Base-by-base conservation (phyloP, 1,140 invertebrate species). In the Aplysia californica region DNA sequence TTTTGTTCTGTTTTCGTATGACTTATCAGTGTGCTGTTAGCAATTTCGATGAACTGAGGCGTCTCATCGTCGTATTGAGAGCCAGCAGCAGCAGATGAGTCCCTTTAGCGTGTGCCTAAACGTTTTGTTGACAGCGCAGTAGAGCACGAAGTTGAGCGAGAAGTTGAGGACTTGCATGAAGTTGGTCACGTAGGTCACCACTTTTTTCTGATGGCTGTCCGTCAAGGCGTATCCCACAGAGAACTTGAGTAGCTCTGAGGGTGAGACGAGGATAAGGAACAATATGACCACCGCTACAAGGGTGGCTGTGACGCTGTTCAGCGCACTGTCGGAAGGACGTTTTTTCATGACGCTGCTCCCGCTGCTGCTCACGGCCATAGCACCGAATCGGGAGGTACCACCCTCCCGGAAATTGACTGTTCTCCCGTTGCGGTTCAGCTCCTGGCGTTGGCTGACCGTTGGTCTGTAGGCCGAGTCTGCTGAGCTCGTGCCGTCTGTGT, bases 141-240 rank as follows among this genome's bases (percentile, higher is more conserved):
- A 88, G 0, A 89, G 76, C 3, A 88, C 82, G 76, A 89, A 89
- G 75, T 89, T 89, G 0, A 86, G 79, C 1, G 86, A 87, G 69
- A 88, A 89, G 61, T 89, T 88, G n/a, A 88, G 73, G 0, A 87
- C 84, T 71, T 88, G 87, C 86, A 88, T 86, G 79, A 88, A 80
- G 70, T 89, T 89, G 31, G 87, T 88, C 6, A 88, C 83, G 61
- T 81, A 71, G 35, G 65, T 74, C 26, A 87, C 85, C 20, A 86
- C 85, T 33, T 83, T 67, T 67, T 75, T 69, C 20, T 79, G 78
- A 71, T 75, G 64, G 29, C 76, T 26, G 44, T 79, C 61, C 20
- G 74, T 35, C 1, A 6, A 41, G 31, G 64, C 75, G 67, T 78
- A 74, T 3, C 50, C 66, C 36, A 81, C 35, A 23, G 79, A 79